Evolutionary conservation across 1,140 invertebrate genomes (phyloP), one percentile per base, ranked within the genome.

Genomic region (Psix sp.): DNA sequence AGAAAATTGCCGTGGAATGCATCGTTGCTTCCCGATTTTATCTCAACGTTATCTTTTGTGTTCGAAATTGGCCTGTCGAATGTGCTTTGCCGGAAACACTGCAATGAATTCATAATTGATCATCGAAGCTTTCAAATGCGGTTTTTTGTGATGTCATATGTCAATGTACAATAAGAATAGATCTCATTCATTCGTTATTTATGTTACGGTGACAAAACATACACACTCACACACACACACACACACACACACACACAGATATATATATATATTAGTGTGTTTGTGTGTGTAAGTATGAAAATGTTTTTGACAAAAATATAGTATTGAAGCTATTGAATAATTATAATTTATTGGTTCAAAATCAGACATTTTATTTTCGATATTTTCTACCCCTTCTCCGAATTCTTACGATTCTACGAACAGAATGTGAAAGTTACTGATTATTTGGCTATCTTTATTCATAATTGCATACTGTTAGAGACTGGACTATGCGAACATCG

Each of bases 401-500:
- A 7, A 10, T n/a, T 2, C 2, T n/a, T 13, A 21, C 40, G n/a
- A n/a, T 29, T 7, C 7, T 7, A n/a, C 26, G 6, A 7, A 29
- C 26, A 29, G 26, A 29, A 29, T 29, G 26, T 29, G 26, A 29
- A 29, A 29, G 26, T 29, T n/a, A n/a, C n/a, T n/a, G 26, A n/a
- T 29, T n/a, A 29, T 29, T 29, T 29, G 26, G 26, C n/a, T n/a
- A 29, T 29, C 26, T 29, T n/a, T n/a, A 7, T 10, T 29, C 7
- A 10, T 29, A 29, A 78, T 75, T 60, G 62, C 40, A 63, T 52
- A 45, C 46, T 62, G 35, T 14, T 45, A 40, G 62, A 62, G 62
- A 73, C 60, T 66, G 62, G 38, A 72, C 21, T 60, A 46, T 38
- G 52, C 33, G 51, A 67, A 68, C 66, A 52, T 75, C 70, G 48